Evolutionary conservation across 1,140 invertebrate species (phyloP).

Genomic region (Dolichoris vasculosae): DNA sequence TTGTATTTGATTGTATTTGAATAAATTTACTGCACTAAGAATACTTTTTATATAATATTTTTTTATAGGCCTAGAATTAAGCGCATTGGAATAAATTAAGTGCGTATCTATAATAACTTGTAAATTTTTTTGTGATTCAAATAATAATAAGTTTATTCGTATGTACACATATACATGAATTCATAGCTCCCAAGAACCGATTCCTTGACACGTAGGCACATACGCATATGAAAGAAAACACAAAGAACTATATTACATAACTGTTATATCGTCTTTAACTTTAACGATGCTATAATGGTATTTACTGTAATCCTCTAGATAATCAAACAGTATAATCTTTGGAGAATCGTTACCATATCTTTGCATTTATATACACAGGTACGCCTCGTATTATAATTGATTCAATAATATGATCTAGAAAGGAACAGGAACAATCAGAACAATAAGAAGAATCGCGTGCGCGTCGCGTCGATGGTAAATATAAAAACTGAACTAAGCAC

Average conservation of each 20-base stretch:
- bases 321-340: not conserved
- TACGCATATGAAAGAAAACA: not conserved
- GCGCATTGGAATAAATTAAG: no score
- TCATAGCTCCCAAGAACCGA: not conserved
- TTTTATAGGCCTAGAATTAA: no score
- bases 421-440: not conserved
- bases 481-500: not conserved
- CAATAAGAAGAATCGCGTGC: not conserved
- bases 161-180: not conserved
- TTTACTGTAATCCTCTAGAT: not conserved
- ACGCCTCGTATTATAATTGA: not conserved
- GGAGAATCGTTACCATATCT: not conserved
- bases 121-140: no score
- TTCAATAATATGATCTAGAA: not conserved
- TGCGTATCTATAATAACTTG: no score
- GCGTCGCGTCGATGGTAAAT: not conserved
- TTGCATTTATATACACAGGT: not conserved
- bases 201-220: not conserved
- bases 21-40: no score
- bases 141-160: not conserved
- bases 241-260: not conserved
- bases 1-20: no score
- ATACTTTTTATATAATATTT: no score
- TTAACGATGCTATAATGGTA: not conserved
- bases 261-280: not conserved